phyloP scores from a whole-genome alignment of 2,797 vertebrate genomes.

The Petrocephalus sullivani region DNA sequence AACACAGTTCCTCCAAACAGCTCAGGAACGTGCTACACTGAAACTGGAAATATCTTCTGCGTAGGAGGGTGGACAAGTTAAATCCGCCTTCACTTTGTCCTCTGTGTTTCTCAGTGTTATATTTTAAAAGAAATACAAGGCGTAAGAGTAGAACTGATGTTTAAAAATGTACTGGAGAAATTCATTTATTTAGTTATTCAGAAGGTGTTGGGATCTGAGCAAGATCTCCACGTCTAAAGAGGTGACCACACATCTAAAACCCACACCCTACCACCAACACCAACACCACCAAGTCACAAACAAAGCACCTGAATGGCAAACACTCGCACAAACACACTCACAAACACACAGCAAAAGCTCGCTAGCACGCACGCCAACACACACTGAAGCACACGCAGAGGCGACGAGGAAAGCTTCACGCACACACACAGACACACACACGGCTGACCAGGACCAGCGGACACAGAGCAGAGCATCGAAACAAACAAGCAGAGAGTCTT shows the following conservation, averaged over 20 bases:
- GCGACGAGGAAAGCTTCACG: background rate
- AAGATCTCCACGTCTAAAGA: background rate
- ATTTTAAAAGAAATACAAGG: background rate
- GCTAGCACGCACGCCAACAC: background rate
- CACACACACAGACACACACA: background rate
- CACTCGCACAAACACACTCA: background rate
- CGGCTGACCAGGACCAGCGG: background rate
- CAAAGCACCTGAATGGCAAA: background rate
- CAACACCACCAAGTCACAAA: background rate
- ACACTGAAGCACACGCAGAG: background rate
- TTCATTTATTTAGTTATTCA: background rate
- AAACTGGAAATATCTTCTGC: background rate
- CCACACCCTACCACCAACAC: background rate
- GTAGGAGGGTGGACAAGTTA: background rate
- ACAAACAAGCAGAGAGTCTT: conserved; percentile 61
- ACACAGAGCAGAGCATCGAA: conserved; percentile 47
- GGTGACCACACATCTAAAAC: background rate
- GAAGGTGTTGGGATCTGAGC: background rate
- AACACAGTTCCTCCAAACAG: background rate
- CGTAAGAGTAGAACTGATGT: background rate
- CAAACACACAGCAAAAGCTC: background rate
- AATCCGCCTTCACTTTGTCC: background rate
- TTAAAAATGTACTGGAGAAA: background rate
- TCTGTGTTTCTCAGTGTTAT: background rate
- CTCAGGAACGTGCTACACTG: background rate